These are phyloP conservation scores for Seriola quinqueradiata DNA, from an alignment of 2,113 vertebrate genomes.

Conservation along the genomic window DNA sequence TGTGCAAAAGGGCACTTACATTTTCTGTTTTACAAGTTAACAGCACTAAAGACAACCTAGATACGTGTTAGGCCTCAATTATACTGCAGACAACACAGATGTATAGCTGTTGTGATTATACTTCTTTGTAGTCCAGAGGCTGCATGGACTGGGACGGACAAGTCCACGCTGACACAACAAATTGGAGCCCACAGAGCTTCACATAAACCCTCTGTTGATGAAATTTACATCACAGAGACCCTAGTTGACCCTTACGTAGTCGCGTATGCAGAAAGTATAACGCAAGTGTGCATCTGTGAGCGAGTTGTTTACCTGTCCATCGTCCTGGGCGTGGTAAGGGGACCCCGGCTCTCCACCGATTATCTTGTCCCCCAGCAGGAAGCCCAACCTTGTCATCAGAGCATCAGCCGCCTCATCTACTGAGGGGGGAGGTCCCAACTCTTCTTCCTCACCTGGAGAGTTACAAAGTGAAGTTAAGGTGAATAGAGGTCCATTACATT, in stretches of 20 bases:
- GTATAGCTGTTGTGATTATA: no score
- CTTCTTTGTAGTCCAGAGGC: no score
- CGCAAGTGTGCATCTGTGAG: neutral
- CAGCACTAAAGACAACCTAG: neutral
- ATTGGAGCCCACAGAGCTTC: no score
- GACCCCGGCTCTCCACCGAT: constrained; percentile 86
- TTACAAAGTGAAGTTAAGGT: neutral
- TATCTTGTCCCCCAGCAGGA: constrained; percentile 95
- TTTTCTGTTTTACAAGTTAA: no score
- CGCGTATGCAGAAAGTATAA: no score
- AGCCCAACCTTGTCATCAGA: constrained; percentile 96
- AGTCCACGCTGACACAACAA: no score
- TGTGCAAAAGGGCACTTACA: neutral
- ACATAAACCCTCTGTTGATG: no score
- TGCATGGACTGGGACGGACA: no score
- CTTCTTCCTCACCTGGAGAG: constrained; percentile 80
- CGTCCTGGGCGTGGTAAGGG: constrained; percentile 85
- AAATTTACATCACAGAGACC: no score
- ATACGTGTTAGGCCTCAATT: no score
- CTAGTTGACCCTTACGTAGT: no score
- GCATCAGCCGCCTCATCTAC: constrained; percentile 97
- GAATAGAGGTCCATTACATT: neutral
- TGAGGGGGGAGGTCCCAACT: constrained; percentile 93
- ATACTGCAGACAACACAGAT: no score
- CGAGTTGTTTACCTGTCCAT: constrained; percentile 76